Evolutionary conservation across 2,797 vertebrate species (phyloP).

Genomic region (Eulemur rubriventer): DNA sequence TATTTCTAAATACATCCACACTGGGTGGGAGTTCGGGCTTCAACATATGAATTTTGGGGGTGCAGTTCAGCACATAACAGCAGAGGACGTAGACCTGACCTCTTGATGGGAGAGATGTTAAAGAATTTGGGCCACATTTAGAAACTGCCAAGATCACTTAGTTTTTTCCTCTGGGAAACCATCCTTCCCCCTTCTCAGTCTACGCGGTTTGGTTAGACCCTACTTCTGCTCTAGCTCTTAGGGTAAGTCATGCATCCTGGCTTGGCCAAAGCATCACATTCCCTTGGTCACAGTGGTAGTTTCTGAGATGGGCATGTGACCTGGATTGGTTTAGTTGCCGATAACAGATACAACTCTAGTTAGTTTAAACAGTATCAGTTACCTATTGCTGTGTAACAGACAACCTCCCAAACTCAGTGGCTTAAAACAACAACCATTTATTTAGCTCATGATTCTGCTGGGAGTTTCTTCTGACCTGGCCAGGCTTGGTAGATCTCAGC

Average conservation of each 20-base stretch:
- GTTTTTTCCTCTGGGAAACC: neutral
- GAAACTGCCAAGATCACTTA: neutral
- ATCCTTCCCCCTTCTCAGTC: neutral
- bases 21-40: neutral
- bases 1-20: neutral
- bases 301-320: neutral
- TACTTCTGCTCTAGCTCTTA: neutral
- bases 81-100: neutral
- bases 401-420: neutral
- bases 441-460: neutral
- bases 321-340: neutral
- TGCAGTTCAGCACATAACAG: neutral
- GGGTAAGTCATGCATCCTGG: neutral
- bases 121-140: neutral
- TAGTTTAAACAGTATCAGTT: neutral
- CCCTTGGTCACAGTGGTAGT: neutral
- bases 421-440: neutral
- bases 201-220: neutral
- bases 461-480: neutral
- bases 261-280: neutral
- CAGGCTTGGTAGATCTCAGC: neutral
- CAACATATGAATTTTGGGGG: neutral
- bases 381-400: neutral
- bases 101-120: neutral
- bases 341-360: neutral